A percentile compares a stretch with the other conserved stretches of the same genome.
Conservation (phyloP, 1,140 invertebrate genomes). For the Nasonia vitripennis region DNA sequence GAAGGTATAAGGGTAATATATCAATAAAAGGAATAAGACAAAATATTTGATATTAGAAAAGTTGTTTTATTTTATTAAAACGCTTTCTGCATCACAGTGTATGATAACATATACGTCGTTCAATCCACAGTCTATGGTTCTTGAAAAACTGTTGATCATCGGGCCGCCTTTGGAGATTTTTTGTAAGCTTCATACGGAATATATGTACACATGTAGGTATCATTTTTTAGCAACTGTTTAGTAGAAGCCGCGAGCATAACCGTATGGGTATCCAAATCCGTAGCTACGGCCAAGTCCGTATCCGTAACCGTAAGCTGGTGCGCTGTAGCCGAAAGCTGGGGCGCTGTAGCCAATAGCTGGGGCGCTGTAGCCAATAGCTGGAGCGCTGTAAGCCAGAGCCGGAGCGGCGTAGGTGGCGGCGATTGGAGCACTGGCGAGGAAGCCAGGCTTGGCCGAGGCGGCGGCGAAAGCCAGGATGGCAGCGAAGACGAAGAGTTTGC, state of each 20-base stretch:
- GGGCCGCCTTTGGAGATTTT: too few species aligned
- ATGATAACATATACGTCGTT: too few species aligned
- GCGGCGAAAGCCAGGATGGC: slow-evolving; percentile 19
- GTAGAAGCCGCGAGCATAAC: neutral
- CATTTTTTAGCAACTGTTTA: neutral
- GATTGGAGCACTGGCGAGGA: neutral
- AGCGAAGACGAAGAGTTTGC: slow-evolving; percentile 20
- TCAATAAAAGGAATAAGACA: too few species aligned
- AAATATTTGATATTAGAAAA: too few species aligned
- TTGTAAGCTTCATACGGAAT: too few species aligned
- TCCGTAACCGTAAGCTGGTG: neutral
- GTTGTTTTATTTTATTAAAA: too few species aligned
- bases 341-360: neutral
- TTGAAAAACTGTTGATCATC: too few species aligned
- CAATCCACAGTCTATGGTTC: too few species aligned
- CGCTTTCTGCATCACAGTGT: too few species aligned
- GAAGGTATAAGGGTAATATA: too few species aligned
- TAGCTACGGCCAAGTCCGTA: neutral
- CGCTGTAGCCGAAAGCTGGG: neutral
- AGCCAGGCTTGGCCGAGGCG: slow-evolving; percentile 14
- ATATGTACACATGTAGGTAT: too few species aligned
- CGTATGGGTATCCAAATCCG: neutral
- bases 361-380: neutral
- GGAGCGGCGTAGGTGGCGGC: neutral
- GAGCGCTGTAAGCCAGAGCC: neutral